Evolutionary conservation across 2,888 invertebrate species (phyloP), one percentile per base, ranked within the genome.

Genomic region (Fragum sueziense): DNA sequence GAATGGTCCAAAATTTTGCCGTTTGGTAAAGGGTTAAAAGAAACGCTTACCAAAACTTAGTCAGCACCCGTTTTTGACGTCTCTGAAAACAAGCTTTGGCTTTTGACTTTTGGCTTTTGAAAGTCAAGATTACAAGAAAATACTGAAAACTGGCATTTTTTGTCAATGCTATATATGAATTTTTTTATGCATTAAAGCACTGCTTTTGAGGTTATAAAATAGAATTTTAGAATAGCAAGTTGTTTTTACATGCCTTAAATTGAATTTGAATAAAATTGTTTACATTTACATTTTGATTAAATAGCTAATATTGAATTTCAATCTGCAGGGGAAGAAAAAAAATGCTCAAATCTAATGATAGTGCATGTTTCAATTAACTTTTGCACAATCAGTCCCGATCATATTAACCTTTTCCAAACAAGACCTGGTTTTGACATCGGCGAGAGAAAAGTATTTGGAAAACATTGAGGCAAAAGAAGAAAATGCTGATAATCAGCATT

Each of bases 241-340:
- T 27, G 27, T 27, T 25, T 52, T 17, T 52, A 52, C 57, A 57
- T 7, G 25, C 9, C 57, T 25, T 3, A 57, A 27, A 57, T 57
- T 27, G 3, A 57, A 27, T 27, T 27, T 22, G 57, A 57, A 57
- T 57, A 25, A 27, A 57, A 14, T 20, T 57, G 27, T 57, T 57
- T 57, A 57, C 57, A 57, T 57, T 57, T 27, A 57, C 57, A 57
- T 57, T 57, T 57, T 57, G 57, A 57, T 57, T 57, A 57, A 57
- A 57, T 57, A 27, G n/a, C 25, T 57, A n/a, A 57, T 57, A 57
- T 57, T 57, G 57, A 25, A 57, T 57, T 57, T 57, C 57, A 57
- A n/a, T 57, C 11, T n/a, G 17, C 47, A 20, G 57, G 27, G 22
- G 6, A n/a, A 57, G 27, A 27, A 57, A 25, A 57, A 57, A 57